These are phyloP conservation scores for Mamestra configurata DNA, from an alignment of 1,140 invertebrate species.

Conservation along the genomic window DNA sequence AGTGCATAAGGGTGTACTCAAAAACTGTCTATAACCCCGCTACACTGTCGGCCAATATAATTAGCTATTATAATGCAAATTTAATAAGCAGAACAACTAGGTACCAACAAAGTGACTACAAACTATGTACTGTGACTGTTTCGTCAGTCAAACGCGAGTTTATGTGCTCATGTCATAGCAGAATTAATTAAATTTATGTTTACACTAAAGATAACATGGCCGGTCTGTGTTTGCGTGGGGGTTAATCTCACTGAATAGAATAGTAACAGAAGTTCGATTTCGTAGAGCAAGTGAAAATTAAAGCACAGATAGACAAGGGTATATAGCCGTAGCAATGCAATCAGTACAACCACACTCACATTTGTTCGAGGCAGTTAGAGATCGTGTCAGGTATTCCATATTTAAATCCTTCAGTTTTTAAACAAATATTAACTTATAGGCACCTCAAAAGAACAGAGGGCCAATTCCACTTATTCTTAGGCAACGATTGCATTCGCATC, in stretches of 20 bases:
- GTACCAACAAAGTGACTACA: constrained; percentile 30
- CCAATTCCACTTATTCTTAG: too few relatives aligned
- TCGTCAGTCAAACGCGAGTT: constrained; percentile 38
- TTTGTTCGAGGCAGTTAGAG: too few relatives aligned
- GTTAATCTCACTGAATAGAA: constrained; percentile 22
- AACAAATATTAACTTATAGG: too few relatives aligned
- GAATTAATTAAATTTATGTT: constrained; percentile 63
- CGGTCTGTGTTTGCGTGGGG: constrained; percentile 45
- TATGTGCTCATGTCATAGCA: constrained; percentile 47
- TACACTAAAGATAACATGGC: constrained; percentile 62
- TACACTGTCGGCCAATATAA: not conserved
- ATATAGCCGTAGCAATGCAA: too few relatives aligned
- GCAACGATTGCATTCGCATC: too few relatives aligned
- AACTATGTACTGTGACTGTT: constrained; percentile 21
- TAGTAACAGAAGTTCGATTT: not conserved
- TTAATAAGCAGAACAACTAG: constrained; percentile 26
- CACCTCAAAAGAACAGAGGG: too few relatives aligned
- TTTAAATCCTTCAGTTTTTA: too few relatives aligned
- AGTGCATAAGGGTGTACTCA: not conserved
- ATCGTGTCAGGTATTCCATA: too few relatives aligned
- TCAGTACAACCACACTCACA: too few relatives aligned
- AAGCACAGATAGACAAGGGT: too few relatives aligned
- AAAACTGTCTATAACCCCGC: not conserved
- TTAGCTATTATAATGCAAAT: constrained; percentile 11
- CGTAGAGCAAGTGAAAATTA: too few relatives aligned